Conservation (phyloP, 2,888 invertebrate species). For the Elegia similella region DNA sequence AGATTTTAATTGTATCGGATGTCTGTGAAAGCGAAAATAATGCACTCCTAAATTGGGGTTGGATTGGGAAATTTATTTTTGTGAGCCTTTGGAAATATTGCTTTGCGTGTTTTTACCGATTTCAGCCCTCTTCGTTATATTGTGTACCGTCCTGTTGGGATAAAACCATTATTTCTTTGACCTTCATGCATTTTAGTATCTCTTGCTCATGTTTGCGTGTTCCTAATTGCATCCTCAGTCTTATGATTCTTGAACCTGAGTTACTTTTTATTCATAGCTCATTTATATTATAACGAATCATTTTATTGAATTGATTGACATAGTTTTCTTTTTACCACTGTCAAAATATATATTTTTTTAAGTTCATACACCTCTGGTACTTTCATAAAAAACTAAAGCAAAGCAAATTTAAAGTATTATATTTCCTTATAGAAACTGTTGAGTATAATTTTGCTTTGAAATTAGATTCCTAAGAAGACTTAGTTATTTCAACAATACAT, state of each 20-base stretch:
- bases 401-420: not conserved
- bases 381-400: not conserved
- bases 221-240: too few relatives aligned
- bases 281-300: too few relatives aligned
- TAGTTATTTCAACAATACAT: slow-evolving; percentile 3
- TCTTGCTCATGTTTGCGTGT: too few relatives aligned
- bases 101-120: slow-evolving; percentile 61
- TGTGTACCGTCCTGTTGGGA: not conserved
- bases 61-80: slow-evolving; percentile 73
- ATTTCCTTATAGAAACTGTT: not conserved
- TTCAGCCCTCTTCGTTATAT: slow-evolving; percentile 8
- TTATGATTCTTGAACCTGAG: too few relatives aligned
- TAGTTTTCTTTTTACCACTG: too few relatives aligned
- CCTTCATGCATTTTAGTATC: not conserved
- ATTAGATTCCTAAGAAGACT: not conserved
- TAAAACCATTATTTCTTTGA: not conserved
- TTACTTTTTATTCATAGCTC: too few relatives aligned
- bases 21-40: slow-evolving; percentile 82
- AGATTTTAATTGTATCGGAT: slow-evolving; percentile 83
- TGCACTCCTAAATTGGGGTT: slow-evolving; percentile 80
- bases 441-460: not conserved
- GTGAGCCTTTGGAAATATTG: slow-evolving; percentile 64
- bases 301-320: too few relatives aligned
- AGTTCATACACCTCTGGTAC: too few relatives aligned
- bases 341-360: too few relatives aligned